Conservation (phyloP, 2,888 invertebrate genomes). For the Dusona sp. region DNA sequence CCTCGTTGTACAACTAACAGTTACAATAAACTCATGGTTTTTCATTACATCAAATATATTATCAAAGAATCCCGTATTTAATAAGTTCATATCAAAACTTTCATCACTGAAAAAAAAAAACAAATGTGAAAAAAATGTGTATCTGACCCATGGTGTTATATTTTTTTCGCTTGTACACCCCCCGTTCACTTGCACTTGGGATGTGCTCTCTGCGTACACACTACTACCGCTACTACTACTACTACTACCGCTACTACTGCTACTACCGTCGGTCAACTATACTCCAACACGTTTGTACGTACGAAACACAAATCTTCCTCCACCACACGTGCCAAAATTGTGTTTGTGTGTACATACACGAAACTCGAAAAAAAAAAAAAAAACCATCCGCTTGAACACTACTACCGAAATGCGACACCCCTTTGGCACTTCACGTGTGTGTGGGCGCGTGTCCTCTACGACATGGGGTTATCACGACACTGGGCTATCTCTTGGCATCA, state of each 20-base stretch:
- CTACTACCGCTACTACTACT: slow-evolving; percentile 58
- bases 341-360: slow-evolving; percentile 41
- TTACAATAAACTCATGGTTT: not conserved
- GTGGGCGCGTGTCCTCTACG: slow-evolving; percentile 57
- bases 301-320: slow-evolving; percentile 62
- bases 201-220: slow-evolving; percentile 69
- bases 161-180: slow-evolving; percentile 71
- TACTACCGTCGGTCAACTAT: slow-evolving; percentile 60
- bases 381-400: slow-evolving; percentile 60
- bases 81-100: not conserved
- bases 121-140: slow-evolving; percentile 41
- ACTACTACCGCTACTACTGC: slow-evolving; percentile 63
- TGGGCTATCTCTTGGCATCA: slow-evolving; percentile 76
- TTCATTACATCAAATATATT: not conserved
- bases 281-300: slow-evolving; percentile 60
- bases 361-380: slow-evolving; percentile 42
- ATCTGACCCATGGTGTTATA: slow-evolving; percentile 71
- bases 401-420: slow-evolving; percentile 72
- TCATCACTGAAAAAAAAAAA: slow-evolving; percentile 21
- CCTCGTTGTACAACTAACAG: not conserved
- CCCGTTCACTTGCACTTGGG: slow-evolving; percentile 70
- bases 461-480: slow-evolving; percentile 73
- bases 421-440: slow-evolving; percentile 75
- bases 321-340: slow-evolving; percentile 58
- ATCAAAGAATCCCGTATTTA: slow-evolving; percentile 2